These are phyloP conservation scores for Metacarcinus magister DNA, from an alignment of 2,888 invertebrate species.

Conservation along the genomic window DNA sequence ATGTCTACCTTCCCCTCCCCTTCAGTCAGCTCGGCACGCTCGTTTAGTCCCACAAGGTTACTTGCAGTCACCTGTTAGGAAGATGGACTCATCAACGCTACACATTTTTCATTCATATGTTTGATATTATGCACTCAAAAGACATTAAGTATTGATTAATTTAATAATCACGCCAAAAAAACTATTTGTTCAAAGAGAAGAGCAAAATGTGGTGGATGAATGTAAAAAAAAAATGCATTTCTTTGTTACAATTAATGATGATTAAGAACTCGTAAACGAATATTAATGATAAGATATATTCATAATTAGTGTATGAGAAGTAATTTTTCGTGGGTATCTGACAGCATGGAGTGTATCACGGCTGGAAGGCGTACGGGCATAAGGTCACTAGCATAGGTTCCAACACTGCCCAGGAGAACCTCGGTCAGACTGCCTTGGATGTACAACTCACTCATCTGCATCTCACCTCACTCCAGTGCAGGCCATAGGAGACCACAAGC, in stretches of 20 bases:
- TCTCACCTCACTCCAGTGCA: slow-evolving; percentile 83
- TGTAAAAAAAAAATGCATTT: neutral
- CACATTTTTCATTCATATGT: neutral
- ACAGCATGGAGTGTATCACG: neutral
- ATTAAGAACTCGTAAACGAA: too few relatives aligned
- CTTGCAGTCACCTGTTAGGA: slow-evolving; percentile 70
- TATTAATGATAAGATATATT: too few relatives aligned
- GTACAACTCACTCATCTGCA: neutral
- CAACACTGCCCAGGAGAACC: neutral
- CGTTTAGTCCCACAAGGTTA: slow-evolving; percentile 62
- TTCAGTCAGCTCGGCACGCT: slow-evolving; percentile 82
- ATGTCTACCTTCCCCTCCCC: slow-evolving; percentile 82
- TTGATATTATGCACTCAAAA: neutral
- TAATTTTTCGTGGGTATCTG: too few relatives aligned
- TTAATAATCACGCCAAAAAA: neutral
- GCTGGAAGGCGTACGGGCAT: neutral
- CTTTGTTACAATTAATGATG: too few relatives aligned
- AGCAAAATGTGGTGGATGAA: neutral
- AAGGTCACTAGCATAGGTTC: neutral
- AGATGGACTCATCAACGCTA: neutral
- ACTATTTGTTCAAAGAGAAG: neutral
- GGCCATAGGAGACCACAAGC: slow-evolving; percentile 83
- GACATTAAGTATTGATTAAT: neutral
- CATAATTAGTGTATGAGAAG: too few relatives aligned
- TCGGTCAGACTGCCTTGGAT: neutral